These are phyloP conservation scores for Mythimna albipuncta DNA, from an alignment of 2,888 invertebrate genomes.

Conservation along the genomic window DNA sequence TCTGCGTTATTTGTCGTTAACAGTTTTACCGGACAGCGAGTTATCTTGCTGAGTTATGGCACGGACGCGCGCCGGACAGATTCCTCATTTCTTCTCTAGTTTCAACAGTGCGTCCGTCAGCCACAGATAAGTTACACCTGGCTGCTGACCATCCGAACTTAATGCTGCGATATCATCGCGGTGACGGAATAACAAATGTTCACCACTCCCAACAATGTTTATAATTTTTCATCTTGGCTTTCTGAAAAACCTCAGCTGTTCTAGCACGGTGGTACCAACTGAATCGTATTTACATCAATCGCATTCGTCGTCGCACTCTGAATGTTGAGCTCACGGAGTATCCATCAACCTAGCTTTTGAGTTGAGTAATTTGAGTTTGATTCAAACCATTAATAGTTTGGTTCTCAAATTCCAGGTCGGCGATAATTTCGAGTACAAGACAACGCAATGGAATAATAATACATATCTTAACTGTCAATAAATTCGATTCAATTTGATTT, in stretches of 20 bases:
- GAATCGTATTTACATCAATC: background rate
- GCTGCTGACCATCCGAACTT: slow-evolving; percentile 63
- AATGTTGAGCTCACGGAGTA: slow-evolving; percentile 14
- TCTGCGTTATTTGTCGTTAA: slow-evolving; percentile 89
- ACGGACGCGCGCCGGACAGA: slow-evolving; percentile 71
- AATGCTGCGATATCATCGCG: slow-evolving; percentile 64
- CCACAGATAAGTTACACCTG: slow-evolving; percentile 76
- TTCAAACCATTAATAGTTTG: slow-evolving; percentile 44
- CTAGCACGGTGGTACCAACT: background rate
- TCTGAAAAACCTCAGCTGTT: slow-evolving; percentile 16
- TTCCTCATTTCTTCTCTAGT: slow-evolving; percentile 80
- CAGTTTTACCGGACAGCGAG: slow-evolving; percentile 82
- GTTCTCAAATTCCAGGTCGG: slow-evolving; percentile 43
- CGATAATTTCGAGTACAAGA: slow-evolving; percentile 47
- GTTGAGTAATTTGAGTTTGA: slow-evolving; percentile 54
- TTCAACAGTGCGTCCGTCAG: slow-evolving; percentile 78
- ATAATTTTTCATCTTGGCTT: slow-evolving; percentile 50
- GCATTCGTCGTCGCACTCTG: background rate
- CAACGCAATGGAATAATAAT: slow-evolving; percentile 61
- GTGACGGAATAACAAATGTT: slow-evolving; percentile 60
- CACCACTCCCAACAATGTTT: slow-evolving; percentile 54
- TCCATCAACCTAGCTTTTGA: slow-evolving; percentile 33
- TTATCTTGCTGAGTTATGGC: slow-evolving; percentile 88
- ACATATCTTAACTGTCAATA: slow-evolving; percentile 74
- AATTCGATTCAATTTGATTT: slow-evolving; percentile 78